These are phyloP conservation scores for Drosophila mojavensis DNA, from an alignment of 1,140 invertebrate species.

Conservation along the genomic window DNA sequence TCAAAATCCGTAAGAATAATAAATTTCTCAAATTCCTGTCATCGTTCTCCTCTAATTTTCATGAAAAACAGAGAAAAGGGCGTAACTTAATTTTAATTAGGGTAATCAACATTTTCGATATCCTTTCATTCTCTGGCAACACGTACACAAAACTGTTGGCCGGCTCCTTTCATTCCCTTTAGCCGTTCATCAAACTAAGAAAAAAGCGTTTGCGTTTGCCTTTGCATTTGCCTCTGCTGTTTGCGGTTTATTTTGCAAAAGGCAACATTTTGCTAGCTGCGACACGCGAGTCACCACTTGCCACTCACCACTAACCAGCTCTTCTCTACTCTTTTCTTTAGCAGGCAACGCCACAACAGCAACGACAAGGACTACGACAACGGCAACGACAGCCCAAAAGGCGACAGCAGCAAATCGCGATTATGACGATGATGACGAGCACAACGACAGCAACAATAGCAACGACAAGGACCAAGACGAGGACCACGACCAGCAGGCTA, in stretches of 20 bases:
- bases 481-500: slow-evolving; percentile 7
- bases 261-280: slow-evolving; percentile 75
- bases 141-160: neutral
- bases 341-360: slow-evolving; percentile 57
- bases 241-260: slow-evolving; percentile 72
- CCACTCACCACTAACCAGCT: slow-evolving; percentile 62
- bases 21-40: no score
- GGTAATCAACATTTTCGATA: neutral
- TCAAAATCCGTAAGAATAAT: no score
- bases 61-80: no score
- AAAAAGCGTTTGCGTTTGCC: slow-evolving; percentile 1
- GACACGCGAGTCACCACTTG: slow-evolving; percentile 59
- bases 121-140: neutral
- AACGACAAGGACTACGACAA: slow-evolving; percentile 21
- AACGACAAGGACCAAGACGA: slow-evolving; percentile 31
- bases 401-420: slow-evolving; percentile 76
- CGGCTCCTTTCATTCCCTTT: no score
- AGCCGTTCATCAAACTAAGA: no score
- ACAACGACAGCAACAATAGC: slow-evolving; percentile 51
- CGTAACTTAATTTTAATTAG: no score
- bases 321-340: slow-evolving; percentile 52
- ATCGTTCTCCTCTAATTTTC: no score
- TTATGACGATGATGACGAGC: slow-evolving; percentile 77
- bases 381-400: slow-evolving; percentile 50
- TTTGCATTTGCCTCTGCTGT: slow-evolving; percentile 32